Evolutionary conservation across 2,797 vertebrate species (phyloP), one percentile per base, ranked within the genome.

Genomic region (Pipistrellus kuhlii): DNA sequence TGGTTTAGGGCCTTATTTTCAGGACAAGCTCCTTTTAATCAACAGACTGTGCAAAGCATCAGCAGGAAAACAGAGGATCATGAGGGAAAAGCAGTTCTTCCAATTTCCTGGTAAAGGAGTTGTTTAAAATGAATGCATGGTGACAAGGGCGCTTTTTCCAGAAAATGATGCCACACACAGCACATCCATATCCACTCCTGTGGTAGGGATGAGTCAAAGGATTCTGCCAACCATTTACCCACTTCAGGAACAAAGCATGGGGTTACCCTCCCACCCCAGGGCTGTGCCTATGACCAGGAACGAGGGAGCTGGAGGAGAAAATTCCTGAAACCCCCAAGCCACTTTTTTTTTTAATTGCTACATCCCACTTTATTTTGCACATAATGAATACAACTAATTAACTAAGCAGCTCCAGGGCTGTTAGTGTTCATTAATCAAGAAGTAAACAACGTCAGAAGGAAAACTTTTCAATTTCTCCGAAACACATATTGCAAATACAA

Each of bases 351-450:
- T 62, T 30, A 30, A 30, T 62, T 35, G 72, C 46, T 83, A 51
- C 8, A 38, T 87, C 94, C 78, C 44, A 90, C 62, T 97, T 97
- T 97, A 96, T 95, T 97, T 94, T 90, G 17, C 55, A 87, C 18
- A 46, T 78, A 93, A 89, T 41, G 84, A 94, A 75, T 90, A 84
- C 77, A 76, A 62, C 20, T 35, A 82, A 71, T 15, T 75, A 35
- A 87, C 27, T 59, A 68, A 48, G 51, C 46, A 92, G 71, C 66
- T 90, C 51, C 57, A 83, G 13, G 87, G 85, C n/a, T 62, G 59
- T 62, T 30, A 62, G 59, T 62, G 25, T 62, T 62, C 59, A 62
- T 62, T 62, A 62, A 30, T 62, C 59, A 62, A 62, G 59, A 62
- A 62, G 27, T 62, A 62, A 62, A 6, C 59, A 62, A 30, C 11